Evolutionary conservation across 2,113 vertebrate genomes (phyloP).

Genomic region (Lipophrys pholis): DNA sequence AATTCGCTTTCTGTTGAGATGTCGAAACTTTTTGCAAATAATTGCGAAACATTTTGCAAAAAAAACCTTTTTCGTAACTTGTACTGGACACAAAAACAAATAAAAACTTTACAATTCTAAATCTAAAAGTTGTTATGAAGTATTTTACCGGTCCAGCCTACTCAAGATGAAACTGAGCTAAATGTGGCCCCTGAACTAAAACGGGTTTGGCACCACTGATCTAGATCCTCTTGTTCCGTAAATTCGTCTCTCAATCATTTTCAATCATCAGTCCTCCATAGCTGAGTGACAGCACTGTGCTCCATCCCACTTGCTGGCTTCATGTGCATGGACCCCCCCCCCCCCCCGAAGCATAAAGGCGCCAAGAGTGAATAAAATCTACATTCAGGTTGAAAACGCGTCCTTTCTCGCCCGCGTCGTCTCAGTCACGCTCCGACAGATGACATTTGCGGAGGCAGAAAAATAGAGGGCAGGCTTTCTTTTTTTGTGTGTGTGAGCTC

Average conservation of each 20-base stretch:
- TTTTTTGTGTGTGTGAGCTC: constrained; percentile 15
- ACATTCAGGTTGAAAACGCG: constrained; percentile 53
- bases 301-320: constrained; percentile 20
- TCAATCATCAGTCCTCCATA: not conserved
- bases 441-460: constrained; percentile 69
- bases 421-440: constrained; percentile 61
- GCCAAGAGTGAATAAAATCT: constrained; percentile 35
- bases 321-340: too few species aligned
- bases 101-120: too few species aligned
- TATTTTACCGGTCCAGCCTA: too few species aligned
- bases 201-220: too few species aligned
- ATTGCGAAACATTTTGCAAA: constrained; percentile 25
- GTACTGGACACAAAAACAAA: too few species aligned
- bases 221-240: too few species aligned
- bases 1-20: too few species aligned
- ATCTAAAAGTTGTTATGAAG: too few species aligned
- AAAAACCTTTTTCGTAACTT: constrained; percentile 17
- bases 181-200: too few species aligned
- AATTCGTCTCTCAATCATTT: not conserved
- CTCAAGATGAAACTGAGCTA: too few species aligned
- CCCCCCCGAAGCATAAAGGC: constrained; percentile 7
- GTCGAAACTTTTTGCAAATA: constrained; percentile 17
- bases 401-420: constrained; percentile 26
- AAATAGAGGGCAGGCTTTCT: constrained; percentile 39
- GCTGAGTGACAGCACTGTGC: not conserved